Evolutionary conservation across 2,888 invertebrate species (phyloP).

Genomic region (Amaurobius ferox): DNA sequence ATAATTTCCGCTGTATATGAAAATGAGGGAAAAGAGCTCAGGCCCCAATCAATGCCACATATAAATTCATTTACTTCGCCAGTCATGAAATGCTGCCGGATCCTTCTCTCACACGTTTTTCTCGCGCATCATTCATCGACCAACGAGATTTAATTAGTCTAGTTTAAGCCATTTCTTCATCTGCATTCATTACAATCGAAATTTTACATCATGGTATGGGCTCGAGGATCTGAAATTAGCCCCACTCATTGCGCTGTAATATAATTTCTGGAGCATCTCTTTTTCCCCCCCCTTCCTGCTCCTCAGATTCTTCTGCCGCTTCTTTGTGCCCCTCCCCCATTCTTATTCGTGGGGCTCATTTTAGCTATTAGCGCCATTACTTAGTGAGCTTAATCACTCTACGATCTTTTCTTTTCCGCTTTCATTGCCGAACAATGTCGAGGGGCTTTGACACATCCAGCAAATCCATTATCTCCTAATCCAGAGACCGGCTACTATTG

Average conservation of each 20-base stretch:
- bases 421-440: constrained; percentile 29
- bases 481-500: constrained; percentile 46
- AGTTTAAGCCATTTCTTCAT: constrained; percentile 70
- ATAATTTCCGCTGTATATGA: not conserved
- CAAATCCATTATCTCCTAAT: constrained; percentile 66
- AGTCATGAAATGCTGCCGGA: not conserved
- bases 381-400: constrained; percentile 71
- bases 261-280: constrained; percentile 47
- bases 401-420: constrained; percentile 61
- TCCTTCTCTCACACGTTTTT: constrained; percentile 18
- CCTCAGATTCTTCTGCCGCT: constrained; percentile 2
- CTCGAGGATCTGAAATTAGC: constrained; percentile 61
- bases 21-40: not conserved
- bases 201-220: constrained; percentile 58
- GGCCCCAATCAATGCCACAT: not conserved
- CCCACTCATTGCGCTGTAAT: constrained; percentile 64
- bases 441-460: constrained; percentile 18
- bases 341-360: constrained; percentile 50
- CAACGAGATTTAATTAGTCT: constrained; percentile 64
- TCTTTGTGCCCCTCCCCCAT: constrained; percentile 38
- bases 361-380: constrained; percentile 70
- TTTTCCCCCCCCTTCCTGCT: constrained; percentile 28
- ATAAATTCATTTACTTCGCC: not conserved
- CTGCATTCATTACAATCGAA: constrained; percentile 61
- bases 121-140: constrained; percentile 64